phyloP scores from a whole-genome alignment of 2,113 vertebrate genomes.

The Hepsetus odoe region DNA sequence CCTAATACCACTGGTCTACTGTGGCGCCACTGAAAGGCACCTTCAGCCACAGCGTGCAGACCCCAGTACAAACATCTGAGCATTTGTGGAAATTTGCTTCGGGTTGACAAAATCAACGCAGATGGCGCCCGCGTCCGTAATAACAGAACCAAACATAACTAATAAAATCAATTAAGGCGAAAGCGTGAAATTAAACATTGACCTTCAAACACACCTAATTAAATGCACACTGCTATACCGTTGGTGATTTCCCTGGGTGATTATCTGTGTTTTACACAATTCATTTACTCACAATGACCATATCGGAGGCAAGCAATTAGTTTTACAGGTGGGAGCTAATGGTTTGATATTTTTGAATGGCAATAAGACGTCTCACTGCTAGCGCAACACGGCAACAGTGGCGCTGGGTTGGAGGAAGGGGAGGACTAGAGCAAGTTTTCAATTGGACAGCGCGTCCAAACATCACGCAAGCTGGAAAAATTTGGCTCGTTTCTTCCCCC shows the following conservation, averaged over 20 bases:
- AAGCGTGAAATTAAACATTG: conserved; percentile 42
- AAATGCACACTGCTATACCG: conserved; percentile 16
- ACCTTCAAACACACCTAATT: conserved; percentile 47
- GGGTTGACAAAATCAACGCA: conserved; percentile 28
- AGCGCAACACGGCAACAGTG: background rate
- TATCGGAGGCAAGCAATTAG: background rate
- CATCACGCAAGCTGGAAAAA: background rate
- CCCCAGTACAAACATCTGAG: conserved; percentile 53
- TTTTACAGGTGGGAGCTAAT: conserved; percentile 21
- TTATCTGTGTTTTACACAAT: conserved; percentile 44
- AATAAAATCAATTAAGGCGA: conserved; percentile 45
- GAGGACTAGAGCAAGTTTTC: too few relatives aligned
- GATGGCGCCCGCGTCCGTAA: background rate
- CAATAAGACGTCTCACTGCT: background rate
- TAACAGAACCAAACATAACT: conserved; percentile 27
- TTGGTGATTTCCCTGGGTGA: conserved; percentile 22
- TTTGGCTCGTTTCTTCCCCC: too few relatives aligned
- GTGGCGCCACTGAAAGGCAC: background rate
- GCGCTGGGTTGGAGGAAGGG: too few relatives aligned
- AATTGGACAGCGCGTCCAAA: background rate
- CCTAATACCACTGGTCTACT: background rate
- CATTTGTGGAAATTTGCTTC: conserved; percentile 42
- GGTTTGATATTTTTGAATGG: background rate
- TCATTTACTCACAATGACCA: conserved; percentile 40
- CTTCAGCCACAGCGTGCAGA: conserved; percentile 39